Conservation (phyloP, 1,140 invertebrate genomes). For the Drosophila punjabiensis region DNA sequence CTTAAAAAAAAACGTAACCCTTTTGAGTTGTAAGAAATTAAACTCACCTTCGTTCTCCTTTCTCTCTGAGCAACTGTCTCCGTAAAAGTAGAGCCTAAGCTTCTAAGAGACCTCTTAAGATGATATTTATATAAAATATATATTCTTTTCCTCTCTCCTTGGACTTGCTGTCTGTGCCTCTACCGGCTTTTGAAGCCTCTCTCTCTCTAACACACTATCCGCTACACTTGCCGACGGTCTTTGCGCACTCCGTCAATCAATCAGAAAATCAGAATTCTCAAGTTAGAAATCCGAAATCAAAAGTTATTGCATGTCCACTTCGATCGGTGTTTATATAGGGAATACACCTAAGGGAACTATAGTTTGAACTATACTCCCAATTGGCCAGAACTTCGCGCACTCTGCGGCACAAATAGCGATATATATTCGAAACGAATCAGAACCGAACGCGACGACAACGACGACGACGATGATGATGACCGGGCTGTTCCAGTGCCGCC, state of each 20-base stretch:
- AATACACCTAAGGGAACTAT: not conserved
- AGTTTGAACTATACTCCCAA: conserved; percentile 14
- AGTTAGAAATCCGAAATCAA: not conserved
- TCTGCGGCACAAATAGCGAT: conserved; percentile 6
- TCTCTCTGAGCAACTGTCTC: not conserved
- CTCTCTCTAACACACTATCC: conserved; percentile 1
- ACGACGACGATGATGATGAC: conserved; percentile 62
- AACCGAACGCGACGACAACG: conserved; percentile 60
- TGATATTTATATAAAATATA: not conserved
- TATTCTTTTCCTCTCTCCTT: not conserved
- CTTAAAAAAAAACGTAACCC: too few relatives aligned
- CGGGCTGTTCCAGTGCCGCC: conserved; percentile 75
- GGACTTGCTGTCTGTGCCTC: conserved; percentile 2
- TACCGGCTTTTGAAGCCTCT: conserved; percentile 1
- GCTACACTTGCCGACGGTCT: conserved; percentile 70
- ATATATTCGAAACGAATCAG: conserved; percentile 13
- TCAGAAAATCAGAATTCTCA: conserved; percentile 4
- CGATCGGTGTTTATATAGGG: not conserved
- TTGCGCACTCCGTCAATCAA: conserved; percentile 35
- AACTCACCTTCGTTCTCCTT: conserved; percentile 20
- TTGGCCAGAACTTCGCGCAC: conserved; percentile 12
- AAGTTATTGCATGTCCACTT: conserved; percentile 16
- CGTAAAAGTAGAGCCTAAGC: not conserved
- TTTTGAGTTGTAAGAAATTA: too few relatives aligned
- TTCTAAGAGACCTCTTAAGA: not conserved